Base-by-base conservation (phyloP, 2,113 vertebrate genomes). In the Podilymbus podiceps region DNA sequence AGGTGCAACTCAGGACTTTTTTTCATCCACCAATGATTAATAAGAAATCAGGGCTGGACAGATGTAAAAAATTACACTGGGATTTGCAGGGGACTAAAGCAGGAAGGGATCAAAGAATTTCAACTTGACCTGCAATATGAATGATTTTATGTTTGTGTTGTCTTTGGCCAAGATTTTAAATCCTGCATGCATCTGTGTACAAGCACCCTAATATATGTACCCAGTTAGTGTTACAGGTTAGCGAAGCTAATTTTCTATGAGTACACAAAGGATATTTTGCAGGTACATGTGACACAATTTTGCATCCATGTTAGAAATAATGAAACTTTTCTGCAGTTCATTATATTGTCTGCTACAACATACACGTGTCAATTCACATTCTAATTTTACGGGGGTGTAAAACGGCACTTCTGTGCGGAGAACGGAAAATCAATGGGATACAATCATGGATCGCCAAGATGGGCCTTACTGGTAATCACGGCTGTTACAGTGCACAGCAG, bases 251-350 rank as follows among this genome's bases (percentile, higher is more conserved):
- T 62, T 40, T 79, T 71, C 42, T 53, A 4, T 33, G 42, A 46
- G 10, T 55, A 42, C 7, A 12, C 3, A 46, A 23, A 67, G 27
- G 56, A 40, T 2, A 13, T 21, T 21, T 79, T 75, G 38, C 23
- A 50, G 60, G 16, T 67, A 74, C 19, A 11, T 6, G 49, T 52
- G 12, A 46, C 3, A 3, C 0, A 0, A 21, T 31, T 84, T 50
- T 72, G 40, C 14, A 33, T 22, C 15, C 10, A 3, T 22, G 20
- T 52, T 49, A 75, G 19, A 40, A 90, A 67, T 27, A 24, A 24
- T 38, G 49, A 77, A 55, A 56, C 1, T 5, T 46, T 88, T 85
- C 52, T 75, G 24, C 27, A 49, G 33, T 10, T 53, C 24, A 6
- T 63, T 44, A 1, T 49, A 2, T 66, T 69, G 16, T 62, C 47